phyloP scores from a whole-genome alignment of 35 echinoderm and acorn worm genomes.

The Amphiura filiformis region DNA sequence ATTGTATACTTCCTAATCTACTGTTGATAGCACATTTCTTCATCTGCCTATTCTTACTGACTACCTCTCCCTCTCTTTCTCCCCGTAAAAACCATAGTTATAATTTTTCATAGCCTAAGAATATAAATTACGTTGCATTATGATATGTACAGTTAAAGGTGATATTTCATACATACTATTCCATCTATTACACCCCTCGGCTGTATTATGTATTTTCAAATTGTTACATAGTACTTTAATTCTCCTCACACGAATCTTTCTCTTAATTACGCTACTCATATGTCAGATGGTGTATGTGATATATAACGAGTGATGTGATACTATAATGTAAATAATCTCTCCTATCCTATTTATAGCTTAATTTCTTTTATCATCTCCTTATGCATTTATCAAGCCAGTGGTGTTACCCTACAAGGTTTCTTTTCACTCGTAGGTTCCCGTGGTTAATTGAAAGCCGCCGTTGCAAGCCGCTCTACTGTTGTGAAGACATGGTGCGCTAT shows the following conservation, averaged over 20 bases:
- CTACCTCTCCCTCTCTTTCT: too few relatives aligned
- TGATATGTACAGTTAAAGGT: too few relatives aligned
- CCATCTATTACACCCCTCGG: too few relatives aligned
- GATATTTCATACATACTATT: too few relatives aligned
- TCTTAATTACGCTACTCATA: background rate
- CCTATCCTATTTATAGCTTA: background rate
- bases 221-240: too few relatives aligned
- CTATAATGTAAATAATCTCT: background rate
- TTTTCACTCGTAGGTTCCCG: background rate
- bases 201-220: too few relatives aligned
- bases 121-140: too few relatives aligned
- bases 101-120: too few relatives aligned
- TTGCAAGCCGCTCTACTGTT: background rate
- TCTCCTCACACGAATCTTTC: background rate
- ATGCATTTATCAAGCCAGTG: background rate
- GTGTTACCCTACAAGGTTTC: background rate
- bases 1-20: too few relatives aligned
- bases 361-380: background rate
- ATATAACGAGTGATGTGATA: background rate
- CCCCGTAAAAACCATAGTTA: too few relatives aligned
- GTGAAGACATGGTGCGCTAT: background rate
- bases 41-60: too few relatives aligned
- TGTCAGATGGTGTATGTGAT: background rate
- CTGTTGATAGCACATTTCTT: too few relatives aligned
- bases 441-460: background rate